A percentile compares a stretch with the other conserved stretches of the same genome.
Evolutionary conservation across 1,140 invertebrate genomes (phyloP).

Genomic region (Panagrolaimus sp.): DNA sequence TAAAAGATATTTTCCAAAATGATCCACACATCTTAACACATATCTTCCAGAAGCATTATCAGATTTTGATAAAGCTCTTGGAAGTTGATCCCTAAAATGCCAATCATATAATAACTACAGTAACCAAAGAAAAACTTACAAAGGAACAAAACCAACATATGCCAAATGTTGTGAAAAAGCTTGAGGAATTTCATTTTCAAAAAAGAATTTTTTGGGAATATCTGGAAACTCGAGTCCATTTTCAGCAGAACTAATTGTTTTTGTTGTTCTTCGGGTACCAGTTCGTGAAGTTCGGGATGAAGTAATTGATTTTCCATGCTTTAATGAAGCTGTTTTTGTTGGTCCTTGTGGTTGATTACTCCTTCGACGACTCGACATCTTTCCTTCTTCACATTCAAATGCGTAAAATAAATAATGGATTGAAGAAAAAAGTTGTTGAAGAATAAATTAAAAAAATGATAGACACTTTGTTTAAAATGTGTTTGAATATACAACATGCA

Average conservation of each 20-base stretch:
- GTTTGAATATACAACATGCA: too few relatives aligned
- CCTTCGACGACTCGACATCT: too few relatives aligned
- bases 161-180: not conserved
- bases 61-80: not conserved
- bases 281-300: too few relatives aligned
- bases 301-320: too few relatives aligned
- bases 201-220: not conserved
- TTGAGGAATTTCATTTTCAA: not conserved
- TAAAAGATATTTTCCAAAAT: not conserved
- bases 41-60: not conserved
- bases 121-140: not conserved
- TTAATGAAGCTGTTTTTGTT: too few relatives aligned
- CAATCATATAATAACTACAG: not conserved
- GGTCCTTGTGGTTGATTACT: too few relatives aligned
- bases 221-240: not conserved
- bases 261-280: too few relatives aligned
- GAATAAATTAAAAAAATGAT: too few relatives aligned
- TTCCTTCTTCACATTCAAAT: too few relatives aligned
- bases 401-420: too few relatives aligned
- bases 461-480: too few relatives aligned
- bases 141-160: not conserved
- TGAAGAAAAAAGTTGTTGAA: too few relatives aligned
- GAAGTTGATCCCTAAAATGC: conserved; percentile 7
- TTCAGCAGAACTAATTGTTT: not conserved
- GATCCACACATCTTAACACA: not conserved